phyloP scores from a whole-genome alignment of 2,113 vertebrate species.

The Hyperopisus bebe region DNA sequence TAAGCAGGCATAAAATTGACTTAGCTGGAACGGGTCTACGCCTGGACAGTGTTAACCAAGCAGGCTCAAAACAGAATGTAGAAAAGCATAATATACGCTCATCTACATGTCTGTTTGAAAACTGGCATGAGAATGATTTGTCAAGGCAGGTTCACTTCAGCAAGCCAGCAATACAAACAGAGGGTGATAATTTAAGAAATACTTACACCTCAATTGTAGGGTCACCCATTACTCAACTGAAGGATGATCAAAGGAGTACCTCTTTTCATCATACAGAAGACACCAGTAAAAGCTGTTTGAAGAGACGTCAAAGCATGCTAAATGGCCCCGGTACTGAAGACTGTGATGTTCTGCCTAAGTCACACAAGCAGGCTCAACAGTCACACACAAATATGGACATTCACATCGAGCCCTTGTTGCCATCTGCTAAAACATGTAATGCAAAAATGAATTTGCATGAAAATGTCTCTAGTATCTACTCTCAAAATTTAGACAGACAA shows the following conservation, averaged over 20 bases:
- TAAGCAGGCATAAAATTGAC: neutral
- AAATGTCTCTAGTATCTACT: neutral
- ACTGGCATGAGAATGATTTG: neutral
- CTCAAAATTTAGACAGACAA: neutral
- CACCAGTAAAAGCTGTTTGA: neutral
- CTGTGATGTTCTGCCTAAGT: conserved; percentile 15
- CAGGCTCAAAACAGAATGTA: neutral
- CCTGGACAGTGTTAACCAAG: neutral
- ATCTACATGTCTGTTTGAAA: neutral
- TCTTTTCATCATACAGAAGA: conserved; percentile 9
- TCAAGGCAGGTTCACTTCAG: neutral
- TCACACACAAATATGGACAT: neutral
- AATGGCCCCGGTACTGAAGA: neutral
- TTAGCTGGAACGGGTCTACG: neutral
- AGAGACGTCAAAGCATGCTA: conserved; percentile 1
- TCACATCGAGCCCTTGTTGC: neutral
- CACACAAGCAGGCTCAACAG: neutral
- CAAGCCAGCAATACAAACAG: neutral
- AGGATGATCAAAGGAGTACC: neutral
- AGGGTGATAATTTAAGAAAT: conserved; percentile 10
- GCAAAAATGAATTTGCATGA: neutral
- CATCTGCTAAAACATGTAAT: neutral
- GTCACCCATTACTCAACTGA: neutral
- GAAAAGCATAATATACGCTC: neutral
- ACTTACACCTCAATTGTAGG: conserved; percentile 11